Evolutionary conservation across 2,113 vertebrate genomes (phyloP).

Genomic region (Geococcyx californianus): DNA sequence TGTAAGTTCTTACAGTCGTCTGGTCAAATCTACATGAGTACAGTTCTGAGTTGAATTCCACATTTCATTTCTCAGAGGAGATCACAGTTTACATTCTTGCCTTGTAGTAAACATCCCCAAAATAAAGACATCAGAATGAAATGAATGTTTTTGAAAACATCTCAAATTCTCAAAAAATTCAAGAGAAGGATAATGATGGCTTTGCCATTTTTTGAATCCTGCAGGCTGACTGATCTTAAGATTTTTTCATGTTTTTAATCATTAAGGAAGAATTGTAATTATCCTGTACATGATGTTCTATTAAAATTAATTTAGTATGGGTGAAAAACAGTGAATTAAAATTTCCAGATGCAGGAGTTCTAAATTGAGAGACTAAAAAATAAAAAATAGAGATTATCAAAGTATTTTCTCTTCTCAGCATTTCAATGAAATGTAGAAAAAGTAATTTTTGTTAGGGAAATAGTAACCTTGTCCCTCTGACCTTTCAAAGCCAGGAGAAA

Average conservation of each 20-base stretch:
- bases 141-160: fast-evolving
- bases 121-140: not conserved
- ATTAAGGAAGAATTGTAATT: not conserved
- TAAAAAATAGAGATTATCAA: not conserved
- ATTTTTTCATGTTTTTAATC: not conserved
- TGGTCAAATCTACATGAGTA: not conserved
- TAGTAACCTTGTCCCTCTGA: not conserved
- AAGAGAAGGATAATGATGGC: not conserved
- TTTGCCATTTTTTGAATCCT: not conserved
- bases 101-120: fast-evolving
- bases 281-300: not conserved
- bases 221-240: fast-evolving
- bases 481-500: not conserved
- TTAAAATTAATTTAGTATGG: not conserved
- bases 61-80: not conserved
- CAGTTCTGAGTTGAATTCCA: not conserved
- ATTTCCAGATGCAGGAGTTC: not conserved
- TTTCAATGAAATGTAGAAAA: not conserved
- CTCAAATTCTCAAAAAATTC: not conserved
- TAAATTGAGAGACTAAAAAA: not conserved
- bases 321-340: not conserved
- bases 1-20: not conserved
- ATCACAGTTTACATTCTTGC: not conserved
- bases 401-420: fast-evolving
- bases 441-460: not conserved